Base-by-base conservation (phyloP, 2,888 invertebrate genomes). In the Punctoribates punctum region DNA sequence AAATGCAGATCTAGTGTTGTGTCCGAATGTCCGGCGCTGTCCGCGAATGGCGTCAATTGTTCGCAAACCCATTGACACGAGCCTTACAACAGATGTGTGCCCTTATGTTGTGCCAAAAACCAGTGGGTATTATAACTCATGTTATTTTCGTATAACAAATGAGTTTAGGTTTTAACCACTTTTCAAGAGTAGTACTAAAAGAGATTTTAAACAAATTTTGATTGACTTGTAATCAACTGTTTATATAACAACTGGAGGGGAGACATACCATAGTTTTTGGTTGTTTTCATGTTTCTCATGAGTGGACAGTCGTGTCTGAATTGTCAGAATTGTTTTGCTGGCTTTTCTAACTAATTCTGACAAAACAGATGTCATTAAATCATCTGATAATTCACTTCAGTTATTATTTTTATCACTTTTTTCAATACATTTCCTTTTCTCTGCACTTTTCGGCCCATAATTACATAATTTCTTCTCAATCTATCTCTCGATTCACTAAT, bases 61-160 rank as follows among this genome's bases (percentile, higher is more conserved):
- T 48, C 15, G 13, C 48, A n/a, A 13, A 48, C 48, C 48, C n/a
- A 17, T 8, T 13, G 48, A 48, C 3, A 13, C 15, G 3, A 17
- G 13, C 2, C 13, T n/a, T 15, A 48, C 48, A 17, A 48, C 13
- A 48, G 34, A 34, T n/a, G n/a, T 34, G 34, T 48, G 48, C 48
- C 15, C 13, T 13, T 8, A 13, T 48, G n/a, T 13, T 48, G 48
- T 48, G 48, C 48, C 48, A 48, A 17, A 48, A 48, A 48, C n/a
- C 48, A 48, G 48, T 48, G 48, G 48, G 48, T 48, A 48, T 48
- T 48, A 48, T 48, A 48, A 48, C 48, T 48, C 48, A 48, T 48
- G 48, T 48, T 48, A 48, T 48, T 17, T 3, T 17, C 48, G 3
- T 17, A 48, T 48, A 48, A 48, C 48, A 48, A 48, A 17, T 48